Percentiles rank a stretch among this genome's conserved stretches.
Conservation (phyloP, 2,888 invertebrate genomes). For the Scaptomyza caliginosa region DNA sequence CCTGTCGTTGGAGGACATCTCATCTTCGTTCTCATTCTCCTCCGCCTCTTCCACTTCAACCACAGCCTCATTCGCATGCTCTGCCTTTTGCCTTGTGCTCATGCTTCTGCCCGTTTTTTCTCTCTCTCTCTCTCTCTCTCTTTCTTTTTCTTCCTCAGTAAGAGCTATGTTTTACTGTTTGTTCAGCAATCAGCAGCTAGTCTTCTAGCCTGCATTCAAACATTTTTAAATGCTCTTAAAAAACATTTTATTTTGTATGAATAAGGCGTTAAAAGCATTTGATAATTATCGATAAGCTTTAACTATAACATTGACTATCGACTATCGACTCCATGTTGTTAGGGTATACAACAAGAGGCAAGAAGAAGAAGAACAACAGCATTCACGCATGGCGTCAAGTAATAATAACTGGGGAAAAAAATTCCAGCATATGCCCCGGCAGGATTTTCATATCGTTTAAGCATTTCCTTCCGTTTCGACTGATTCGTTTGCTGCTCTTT, state of each 20-base stretch:
- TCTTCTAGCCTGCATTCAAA: background rate
- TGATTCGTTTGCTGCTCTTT: slow-evolving; percentile 55
- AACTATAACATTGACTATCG: background rate
- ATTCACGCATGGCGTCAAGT: slow-evolving; percentile 13
- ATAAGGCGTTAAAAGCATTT: background rate
- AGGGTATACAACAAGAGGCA: slow-evolving; percentile 7
- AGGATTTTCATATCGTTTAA: slow-evolving; percentile 64
- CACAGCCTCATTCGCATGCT: background rate
- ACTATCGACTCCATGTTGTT: background rate
- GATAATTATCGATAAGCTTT: background rate
- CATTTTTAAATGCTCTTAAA: slow-evolving; percentile 23
- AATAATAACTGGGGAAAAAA: slow-evolving; percentile 45
- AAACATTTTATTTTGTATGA: too few species aligned
- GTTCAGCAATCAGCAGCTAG: background rate
- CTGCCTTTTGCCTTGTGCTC: background rate
- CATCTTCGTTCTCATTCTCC: slow-evolving; percentile 1
- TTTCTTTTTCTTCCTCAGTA: slow-evolving; percentile 7
- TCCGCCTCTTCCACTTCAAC: background rate
- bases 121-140: background rate
- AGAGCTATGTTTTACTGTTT: background rate
- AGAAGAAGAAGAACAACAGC: background rate
- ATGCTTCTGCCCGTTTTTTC: background rate
- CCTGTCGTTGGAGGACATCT: slow-evolving; percentile 40
- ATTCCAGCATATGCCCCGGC: slow-evolving; percentile 42
- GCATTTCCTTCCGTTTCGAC: slow-evolving; percentile 69